These are phyloP conservation scores for Drosophila serrata DNA, from an alignment of 1,140 invertebrate genomes.

Conservation along the genomic window DNA sequence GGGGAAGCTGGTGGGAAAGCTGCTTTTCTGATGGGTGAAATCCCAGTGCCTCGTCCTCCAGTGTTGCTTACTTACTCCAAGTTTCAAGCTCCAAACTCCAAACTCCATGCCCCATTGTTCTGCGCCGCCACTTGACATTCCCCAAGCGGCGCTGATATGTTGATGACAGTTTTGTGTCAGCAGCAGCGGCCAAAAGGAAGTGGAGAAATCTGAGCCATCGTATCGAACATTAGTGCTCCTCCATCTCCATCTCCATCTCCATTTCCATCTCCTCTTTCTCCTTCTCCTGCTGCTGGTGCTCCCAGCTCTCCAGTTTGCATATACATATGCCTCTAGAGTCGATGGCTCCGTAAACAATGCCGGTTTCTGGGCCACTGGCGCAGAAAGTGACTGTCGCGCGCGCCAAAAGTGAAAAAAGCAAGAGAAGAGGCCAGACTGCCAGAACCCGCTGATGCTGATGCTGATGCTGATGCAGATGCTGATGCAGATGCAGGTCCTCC, in stretches of 20 bases:
- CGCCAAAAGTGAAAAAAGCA: constrained; percentile 60
- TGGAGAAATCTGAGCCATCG: constrained; percentile 70
- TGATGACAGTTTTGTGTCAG: constrained; percentile 78
- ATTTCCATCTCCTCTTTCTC: background rate
- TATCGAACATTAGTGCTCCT: constrained; percentile 18
- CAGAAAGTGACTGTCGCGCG: constrained; percentile 59
- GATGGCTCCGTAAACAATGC: constrained; percentile 38
- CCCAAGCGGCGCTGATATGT: constrained; percentile 52
- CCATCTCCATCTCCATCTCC: background rate
- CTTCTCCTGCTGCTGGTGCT: background rate
- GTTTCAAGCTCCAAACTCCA: background rate
- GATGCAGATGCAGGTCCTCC: constrained; percentile 15
- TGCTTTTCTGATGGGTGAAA: constrained; percentile 40
- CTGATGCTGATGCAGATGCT: too few species aligned
- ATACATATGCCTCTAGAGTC: constrained; percentile 8
- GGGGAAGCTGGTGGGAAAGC: constrained; percentile 52
- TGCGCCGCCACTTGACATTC: constrained; percentile 42
- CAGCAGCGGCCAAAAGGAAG: constrained; percentile 65
- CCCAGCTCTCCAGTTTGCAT: constrained; percentile 23
- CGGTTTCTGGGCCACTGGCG: constrained; percentile 61
- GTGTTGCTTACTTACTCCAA: background rate
- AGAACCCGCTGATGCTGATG: constrained; percentile 21
- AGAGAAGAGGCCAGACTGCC: constrained; percentile 9
- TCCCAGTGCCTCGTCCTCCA: constrained; percentile 54
- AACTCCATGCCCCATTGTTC: constrained; percentile 4